Base-by-base conservation (phyloP, 2,888 invertebrate genomes). In the Phytoseiulus persimilis region DNA sequence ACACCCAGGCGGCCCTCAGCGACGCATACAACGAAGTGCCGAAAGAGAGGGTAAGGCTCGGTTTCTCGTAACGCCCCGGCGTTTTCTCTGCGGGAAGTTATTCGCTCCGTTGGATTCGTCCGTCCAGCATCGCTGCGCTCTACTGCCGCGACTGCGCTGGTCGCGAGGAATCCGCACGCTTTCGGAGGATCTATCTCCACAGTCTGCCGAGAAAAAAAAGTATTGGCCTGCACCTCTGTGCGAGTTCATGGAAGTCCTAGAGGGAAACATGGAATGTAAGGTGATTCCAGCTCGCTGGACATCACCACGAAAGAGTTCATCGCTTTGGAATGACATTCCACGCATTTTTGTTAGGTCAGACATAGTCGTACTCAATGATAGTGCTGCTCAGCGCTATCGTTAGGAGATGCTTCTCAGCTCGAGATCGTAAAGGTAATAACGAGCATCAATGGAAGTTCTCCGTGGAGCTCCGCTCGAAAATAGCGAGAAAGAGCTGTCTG, bases 11-110 rank as follows among this genome's bases (percentile, higher is more conserved):
- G 0, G 87, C 28, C 11, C 87, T 87, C 32, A 33, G 23, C 23
- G 87, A 87, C 23, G 45, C 87, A 23, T 87, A 87, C 31, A 45
- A 33, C 45, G 87, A 87, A 23, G 32, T 87, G 5, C 87, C 87
- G n/a, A 87, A 87, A 87, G 87, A 87, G 33, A 87, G 31, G 33
- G 87, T 87, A 33, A 32, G 87, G 14, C 23, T 31, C 14, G n/a
- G 3, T 31, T n/a, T n/a, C n/a, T n/a, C n/a, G n/a, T n/a, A n/a
- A n/a, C n/a, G n/a, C n/a, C n/a, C n/a, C n/a, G 32, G 9, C 32
- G 83, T 28, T 83, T 5, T 31, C 39, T 39, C 39, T 9, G 5
- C 39, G 39, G 9, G 39, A 6, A 6, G 5, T 39, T 39, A 6
- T 9, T 6, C 39, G 9, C 3, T 39, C 39, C 9, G 39, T 39